Percentiles rank a stretch among this genome's conserved stretches.
These are phyloP conservation scores for Ageneiosus marmoratus DNA, from an alignment of 2,113 vertebrate species.

Conservation along the genomic window DNA sequence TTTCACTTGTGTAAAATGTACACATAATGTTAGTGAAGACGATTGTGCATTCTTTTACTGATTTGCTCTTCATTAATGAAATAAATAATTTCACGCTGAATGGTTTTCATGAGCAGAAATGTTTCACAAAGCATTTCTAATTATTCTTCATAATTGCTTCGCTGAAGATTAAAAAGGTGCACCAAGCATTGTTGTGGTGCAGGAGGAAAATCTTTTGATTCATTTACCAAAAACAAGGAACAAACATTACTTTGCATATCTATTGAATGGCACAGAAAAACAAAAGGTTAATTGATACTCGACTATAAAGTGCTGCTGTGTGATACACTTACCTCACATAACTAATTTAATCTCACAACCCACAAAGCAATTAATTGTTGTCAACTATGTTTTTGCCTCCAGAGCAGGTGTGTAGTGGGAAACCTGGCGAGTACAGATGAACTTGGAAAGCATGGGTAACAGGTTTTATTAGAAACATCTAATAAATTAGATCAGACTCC, in stretches of 20 bases:
- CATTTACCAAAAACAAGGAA: constrained; percentile 8
- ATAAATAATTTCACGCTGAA: not conserved
- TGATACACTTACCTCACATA: constrained; percentile 67
- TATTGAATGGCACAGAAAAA: constrained; percentile 57
- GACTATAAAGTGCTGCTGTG: constrained; percentile 59
- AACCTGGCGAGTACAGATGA: constrained; percentile 49
- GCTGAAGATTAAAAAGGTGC: not conserved
- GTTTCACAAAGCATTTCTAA: not conserved
- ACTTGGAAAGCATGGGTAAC: constrained; percentile 68
- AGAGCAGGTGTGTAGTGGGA: constrained; percentile 5
- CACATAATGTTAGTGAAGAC: not conserved
- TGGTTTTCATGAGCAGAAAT: not conserved
- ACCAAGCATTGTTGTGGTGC: not conserved
- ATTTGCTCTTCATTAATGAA: not conserved
- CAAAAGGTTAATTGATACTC: constrained; percentile 55
- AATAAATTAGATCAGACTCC: constrained; percentile 66
- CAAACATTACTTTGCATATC: constrained; percentile 34
- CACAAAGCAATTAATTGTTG: constrained; percentile 72
- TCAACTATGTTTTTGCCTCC: constrained; percentile 58
- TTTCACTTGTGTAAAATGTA: too few relatives aligned
- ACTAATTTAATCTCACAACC: constrained; percentile 70
- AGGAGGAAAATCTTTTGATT: not conserved
- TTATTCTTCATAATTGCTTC: not conserved
- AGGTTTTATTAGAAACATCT: constrained; percentile 58
- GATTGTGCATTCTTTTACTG: not conserved